These are phyloP conservation scores for Bradypodion ventrale DNA, from an alignment of 2,797 vertebrate genomes.

Conservation along the genomic window DNA sequence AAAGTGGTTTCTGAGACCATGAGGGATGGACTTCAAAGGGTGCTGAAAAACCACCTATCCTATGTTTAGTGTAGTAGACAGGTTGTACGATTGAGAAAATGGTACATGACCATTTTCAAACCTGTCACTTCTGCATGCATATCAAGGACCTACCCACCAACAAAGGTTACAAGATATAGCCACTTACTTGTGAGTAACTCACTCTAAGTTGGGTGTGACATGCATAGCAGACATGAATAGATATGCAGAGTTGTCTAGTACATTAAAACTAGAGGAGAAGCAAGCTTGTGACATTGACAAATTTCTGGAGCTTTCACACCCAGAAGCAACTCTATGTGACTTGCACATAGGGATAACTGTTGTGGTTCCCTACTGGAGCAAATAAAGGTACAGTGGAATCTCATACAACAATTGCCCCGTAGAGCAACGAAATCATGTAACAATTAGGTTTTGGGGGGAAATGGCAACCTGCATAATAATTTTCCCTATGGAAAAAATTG, in stretches of 20 bases:
- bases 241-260: background rate
- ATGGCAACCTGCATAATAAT: no score
- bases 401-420: no score
- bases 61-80: background rate
- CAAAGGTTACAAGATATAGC: background rate
- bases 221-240: background rate
- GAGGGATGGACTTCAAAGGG: constrained; percentile 29
- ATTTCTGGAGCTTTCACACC: background rate
- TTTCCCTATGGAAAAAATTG: no score
- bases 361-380: background rate
- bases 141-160: background rate
- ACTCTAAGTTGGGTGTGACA: no score
- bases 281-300: background rate
- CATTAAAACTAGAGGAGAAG: background rate
- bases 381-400: no score
- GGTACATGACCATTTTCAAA: background rate
- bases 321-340: background rate
- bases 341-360: background rate
- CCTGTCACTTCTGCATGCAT: background rate
- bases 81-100: background rate
- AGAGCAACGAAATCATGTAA: no score
- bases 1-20: background rate
- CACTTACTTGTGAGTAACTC: background rate
- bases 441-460: no score
- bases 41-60: constrained; percentile 23